Evolutionary conservation across 2,797 vertebrate genomes (phyloP), one percentile per base, ranked within the genome.

Genomic region (Basileuterus tristriatus): DNA sequence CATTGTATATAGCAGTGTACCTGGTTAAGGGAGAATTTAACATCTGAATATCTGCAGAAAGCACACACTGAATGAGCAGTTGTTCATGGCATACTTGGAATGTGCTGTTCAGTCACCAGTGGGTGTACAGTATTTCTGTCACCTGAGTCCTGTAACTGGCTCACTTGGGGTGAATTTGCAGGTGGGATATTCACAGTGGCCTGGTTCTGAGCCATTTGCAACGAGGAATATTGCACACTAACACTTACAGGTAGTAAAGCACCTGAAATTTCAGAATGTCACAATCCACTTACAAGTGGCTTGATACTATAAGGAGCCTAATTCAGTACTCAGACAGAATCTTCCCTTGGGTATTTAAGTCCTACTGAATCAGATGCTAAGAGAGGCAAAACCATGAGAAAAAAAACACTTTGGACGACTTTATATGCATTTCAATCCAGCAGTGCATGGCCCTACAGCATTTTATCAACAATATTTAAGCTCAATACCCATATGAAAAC

Each of bases 21-120:
- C 68, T 87, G 49, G 46, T 29, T 12, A 44, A 93, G 36, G 32
- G 52, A 77, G 82, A 92, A 85, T 88, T 87, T 87, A 84, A 64
- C 91, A 58, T 62, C 56, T 69, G 70, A 91, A 30, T 89, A 56
- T 87, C 89, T 92, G 82, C 58, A 92, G 87, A 85, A 89, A 87
- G 60, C 41, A 71, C 50, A 67, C 43, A 30, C 36, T 88, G 81
- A 94, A 92, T 80, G 75, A 68, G 74, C 64, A 84, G 77, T 84
- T 90, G 80, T 94, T 96, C 34, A 21, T 78, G 65, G 84, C 55
- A 41, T 27, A 80, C 30, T 58, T 74, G 83, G 89, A 83, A 90
- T 72, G 74, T 87, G 78, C 68, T 85, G 58, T 34, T 85, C 52
- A 36, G 49, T 84, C 77, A 58, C 56, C 43, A 62, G 53, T n/a